These are phyloP conservation scores for Xanthorhoe spadicearia DNA, from an alignment of 2,888 invertebrate genomes.

Conservation along the genomic window DNA sequence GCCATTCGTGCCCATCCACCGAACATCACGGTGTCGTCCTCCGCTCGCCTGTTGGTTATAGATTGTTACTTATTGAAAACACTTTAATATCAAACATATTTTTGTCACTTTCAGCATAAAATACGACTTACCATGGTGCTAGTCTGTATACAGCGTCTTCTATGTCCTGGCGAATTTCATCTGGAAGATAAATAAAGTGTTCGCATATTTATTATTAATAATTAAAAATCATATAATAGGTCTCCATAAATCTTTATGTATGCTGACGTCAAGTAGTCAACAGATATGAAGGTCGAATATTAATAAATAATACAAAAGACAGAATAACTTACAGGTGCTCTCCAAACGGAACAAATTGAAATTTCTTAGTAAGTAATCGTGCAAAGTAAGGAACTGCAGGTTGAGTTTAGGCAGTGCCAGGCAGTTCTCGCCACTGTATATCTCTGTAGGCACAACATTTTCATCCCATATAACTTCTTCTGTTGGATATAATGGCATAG, in stretches of 20 bases:
- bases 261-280: not conserved
- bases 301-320: slow-evolving; percentile 5
- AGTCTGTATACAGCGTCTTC: slow-evolving; percentile 98
- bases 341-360: slow-evolving; percentile 99
- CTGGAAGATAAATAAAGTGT: slow-evolving; percentile 73
- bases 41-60: slow-evolving; percentile 87
- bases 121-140: slow-evolving; percentile 92
- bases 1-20: slow-evolving; percentile 99
- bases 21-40: slow-evolving; percentile 94
- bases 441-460: slow-evolving; percentile 98
- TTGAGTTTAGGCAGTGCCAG: slow-evolving; percentile 98
- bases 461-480: slow-evolving; percentile 99
- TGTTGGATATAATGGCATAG: slow-evolving; percentile 99
- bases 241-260: slow-evolving; percentile 6
- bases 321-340: slow-evolving; percentile 92
- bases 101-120: not conserved
- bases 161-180: slow-evolving; percentile 99
- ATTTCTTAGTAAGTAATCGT: slow-evolving; percentile 98
- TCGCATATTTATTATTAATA: not conserved
- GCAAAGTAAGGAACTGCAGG: slow-evolving; percentile 98
- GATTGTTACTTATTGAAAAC: not conserved
- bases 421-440: slow-evolving; percentile 97
- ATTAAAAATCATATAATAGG: not conserved
- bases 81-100: not conserved
- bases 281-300: slow-evolving; percentile 2